A percentile compares a stretch with the other conserved stretches of the same genome.
Conservation (phyloP, 2,113 vertebrate genomes). For the Prionailurus bengalensis region DNA sequence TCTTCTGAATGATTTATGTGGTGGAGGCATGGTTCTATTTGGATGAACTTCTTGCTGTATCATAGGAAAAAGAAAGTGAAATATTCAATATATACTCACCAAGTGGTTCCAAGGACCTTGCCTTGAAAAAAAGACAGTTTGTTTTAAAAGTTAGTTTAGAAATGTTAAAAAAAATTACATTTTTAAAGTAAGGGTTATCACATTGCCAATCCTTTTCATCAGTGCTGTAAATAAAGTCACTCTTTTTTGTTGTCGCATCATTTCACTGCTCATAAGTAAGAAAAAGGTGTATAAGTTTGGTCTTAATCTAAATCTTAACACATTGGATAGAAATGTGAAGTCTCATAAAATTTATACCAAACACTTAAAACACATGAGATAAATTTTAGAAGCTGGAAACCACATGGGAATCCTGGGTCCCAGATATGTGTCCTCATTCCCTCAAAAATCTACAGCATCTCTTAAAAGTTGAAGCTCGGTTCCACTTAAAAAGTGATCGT, state of each 20-base stretch:
- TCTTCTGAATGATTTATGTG: conserved; percentile 78
- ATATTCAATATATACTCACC: conserved; percentile 59
- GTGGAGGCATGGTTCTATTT: conserved; percentile 72
- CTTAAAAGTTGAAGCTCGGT: conserved; percentile 4
- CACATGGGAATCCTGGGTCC: not conserved
- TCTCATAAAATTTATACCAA: conserved; percentile 35
- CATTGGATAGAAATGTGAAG: conserved; percentile 43
- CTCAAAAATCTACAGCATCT: conserved; percentile 33
- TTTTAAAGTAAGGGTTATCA: conserved; percentile 58
- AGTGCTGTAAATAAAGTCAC: conserved; percentile 53
- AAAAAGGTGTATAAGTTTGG: conserved; percentile 52
- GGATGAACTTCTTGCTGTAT: conserved; percentile 78
- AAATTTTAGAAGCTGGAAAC: conserved; percentile 34
- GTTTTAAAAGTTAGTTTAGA: conserved; percentile 34
- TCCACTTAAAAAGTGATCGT: not conserved
- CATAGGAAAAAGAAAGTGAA: conserved; percentile 70
- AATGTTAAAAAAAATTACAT: not conserved
- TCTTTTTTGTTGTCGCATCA: conserved; percentile 19
- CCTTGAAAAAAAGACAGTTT: conserved; percentile 11
- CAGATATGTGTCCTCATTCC: not conserved
- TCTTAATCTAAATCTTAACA: conserved; percentile 58
- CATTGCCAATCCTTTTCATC: not conserved
- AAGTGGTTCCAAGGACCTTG: conserved; percentile 54
- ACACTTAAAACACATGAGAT: conserved; percentile 33
- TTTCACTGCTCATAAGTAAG: conserved; percentile 60